These are phyloP conservation scores for Drosophila funebris DNA, from an alignment of 1,140 invertebrate genomes.

Conservation along the genomic window DNA sequence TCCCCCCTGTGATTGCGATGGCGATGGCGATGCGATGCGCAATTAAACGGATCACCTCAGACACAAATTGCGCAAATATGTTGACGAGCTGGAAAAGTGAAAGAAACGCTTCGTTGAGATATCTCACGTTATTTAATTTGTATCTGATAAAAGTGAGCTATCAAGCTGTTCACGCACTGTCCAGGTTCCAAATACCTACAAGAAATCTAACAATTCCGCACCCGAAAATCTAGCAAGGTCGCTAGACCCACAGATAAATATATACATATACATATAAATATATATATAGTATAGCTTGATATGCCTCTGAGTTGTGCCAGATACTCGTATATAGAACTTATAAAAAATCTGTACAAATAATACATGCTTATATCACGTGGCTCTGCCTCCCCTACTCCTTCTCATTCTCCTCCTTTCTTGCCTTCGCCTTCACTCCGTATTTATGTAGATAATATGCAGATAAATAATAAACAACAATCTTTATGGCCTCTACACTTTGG, in stretches of 20 bases:
- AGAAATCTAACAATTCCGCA: neutral
- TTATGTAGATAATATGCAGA: slow-evolving; percentile 48
- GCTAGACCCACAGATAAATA: slow-evolving; percentile 6
- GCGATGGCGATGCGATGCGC: slow-evolving; percentile 10
- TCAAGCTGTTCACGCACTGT: slow-evolving; percentile 42
- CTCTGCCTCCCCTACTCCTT: neutral
- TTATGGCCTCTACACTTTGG: slow-evolving; percentile 35
- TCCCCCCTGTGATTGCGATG: neutral
- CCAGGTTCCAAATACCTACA: slow-evolving; percentile 12
- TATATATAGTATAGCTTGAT: neutral
- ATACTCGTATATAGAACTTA: slow-evolving; percentile 24
- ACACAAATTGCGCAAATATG: slow-evolving; percentile 46
- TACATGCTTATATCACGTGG: slow-evolving; percentile 54
- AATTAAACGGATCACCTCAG: slow-evolving; percentile 39
- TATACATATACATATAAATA: neutral
- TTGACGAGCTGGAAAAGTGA: slow-evolving; percentile 20
- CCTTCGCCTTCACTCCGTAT: neutral
- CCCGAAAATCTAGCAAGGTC: slow-evolving; percentile 7
- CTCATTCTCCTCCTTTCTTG: neutral
- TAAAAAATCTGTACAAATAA: slow-evolving; percentile 57
- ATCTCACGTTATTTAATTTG: neutral
- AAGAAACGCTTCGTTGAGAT: slow-evolving; percentile 25
- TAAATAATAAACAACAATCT: slow-evolving; percentile 52
- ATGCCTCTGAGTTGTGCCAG: neutral
- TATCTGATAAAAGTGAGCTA: slow-evolving; percentile 30